phyloP scores from a whole-genome alignment of 2,113 vertebrate species.

The Haplochromis vanheusdeni region DNA sequence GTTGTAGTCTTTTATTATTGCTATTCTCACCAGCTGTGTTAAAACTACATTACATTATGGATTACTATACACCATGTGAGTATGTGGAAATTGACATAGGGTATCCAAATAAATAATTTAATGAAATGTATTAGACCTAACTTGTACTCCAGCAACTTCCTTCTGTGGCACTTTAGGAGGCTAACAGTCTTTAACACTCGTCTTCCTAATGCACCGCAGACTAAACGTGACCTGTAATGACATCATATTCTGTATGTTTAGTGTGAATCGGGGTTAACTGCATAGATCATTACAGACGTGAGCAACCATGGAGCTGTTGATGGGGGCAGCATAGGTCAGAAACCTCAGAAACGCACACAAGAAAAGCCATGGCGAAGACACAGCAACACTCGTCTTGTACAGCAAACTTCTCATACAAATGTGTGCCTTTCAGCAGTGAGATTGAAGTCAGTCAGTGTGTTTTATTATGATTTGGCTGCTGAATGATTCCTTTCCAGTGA shows the following conservation, averaged over 20 bases:
- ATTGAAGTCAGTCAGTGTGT: conserved; percentile 44
- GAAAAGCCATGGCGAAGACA: conserved; percentile 85
- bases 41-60: conserved; percentile 38
- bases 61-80: conserved; percentile 7
- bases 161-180: conserved; percentile 51
- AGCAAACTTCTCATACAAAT: conserved; percentile 75
- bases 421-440: conserved; percentile 71
- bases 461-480: conserved; percentile 46
- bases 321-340: conserved; percentile 50
- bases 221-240: conserved; percentile 21
- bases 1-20: conserved; percentile 66
- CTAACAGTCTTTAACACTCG: conserved; percentile 65
- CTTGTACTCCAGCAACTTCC: conserved; percentile 9
- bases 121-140: conserved; percentile 15
- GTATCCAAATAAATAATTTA: conserved; percentile 13
- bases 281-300: conserved; percentile 64
- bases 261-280: conserved; percentile 45
- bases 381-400: conserved; percentile 60
- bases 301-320: conserved; percentile 35
- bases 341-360: conserved; percentile 79
- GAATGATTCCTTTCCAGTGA: conserved; percentile 44
- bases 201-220: neutral
- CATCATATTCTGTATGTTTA: conserved; percentile 28
- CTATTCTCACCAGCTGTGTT: conserved; percentile 62
- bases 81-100: conserved; percentile 13